Evolutionary conservation across 2,888 invertebrate species (phyloP).

Genomic region (Serrognathus titanus): DNA sequence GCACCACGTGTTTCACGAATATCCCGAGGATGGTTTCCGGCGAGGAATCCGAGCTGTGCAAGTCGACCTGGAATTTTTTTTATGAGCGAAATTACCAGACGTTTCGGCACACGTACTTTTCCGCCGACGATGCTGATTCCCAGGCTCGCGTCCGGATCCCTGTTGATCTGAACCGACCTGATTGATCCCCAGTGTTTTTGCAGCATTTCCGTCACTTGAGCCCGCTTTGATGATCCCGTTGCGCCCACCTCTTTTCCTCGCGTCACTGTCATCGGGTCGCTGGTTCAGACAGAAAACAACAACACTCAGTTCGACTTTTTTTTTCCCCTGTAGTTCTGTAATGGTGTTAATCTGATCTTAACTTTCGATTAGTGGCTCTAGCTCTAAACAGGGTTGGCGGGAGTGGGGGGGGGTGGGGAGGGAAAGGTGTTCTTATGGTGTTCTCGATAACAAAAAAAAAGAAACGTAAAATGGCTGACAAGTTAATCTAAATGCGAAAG

Average conservation of each 20-base stretch:
- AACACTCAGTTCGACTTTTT: too few relatives aligned
- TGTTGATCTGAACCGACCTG: slow-evolving; percentile 67
- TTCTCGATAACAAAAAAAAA: too few relatives aligned
- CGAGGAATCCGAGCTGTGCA: slow-evolving; percentile 61
- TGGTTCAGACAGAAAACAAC: slow-evolving; percentile 1
- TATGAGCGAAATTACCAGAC: neutral
- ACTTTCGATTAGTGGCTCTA: too few relatives aligned
- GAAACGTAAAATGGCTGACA: too few relatives aligned
- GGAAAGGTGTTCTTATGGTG: too few relatives aligned
- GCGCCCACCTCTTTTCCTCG: slow-evolving; percentile 20
- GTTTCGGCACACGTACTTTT: slow-evolving; percentile 59
- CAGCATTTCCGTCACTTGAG: slow-evolving; percentile 42
- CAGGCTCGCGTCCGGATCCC: slow-evolving; percentile 75
- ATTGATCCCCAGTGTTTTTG: slow-evolving; percentile 84
- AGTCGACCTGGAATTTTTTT: slow-evolving; percentile 60
- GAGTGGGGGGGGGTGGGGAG: too few relatives aligned
- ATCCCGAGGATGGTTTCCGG: slow-evolving; percentile 79
- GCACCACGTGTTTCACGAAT: slow-evolving; percentile 95
- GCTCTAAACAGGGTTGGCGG: too few relatives aligned
- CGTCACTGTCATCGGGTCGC: slow-evolving; percentile 27
- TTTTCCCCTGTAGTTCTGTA: too few relatives aligned
- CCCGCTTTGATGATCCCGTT: slow-evolving; percentile 4
- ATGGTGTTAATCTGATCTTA: too few relatives aligned
- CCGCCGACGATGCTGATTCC: slow-evolving; percentile 98
- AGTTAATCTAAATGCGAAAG: too few relatives aligned